Conservation (phyloP, 2,888 invertebrate species). For the Chrysodeixis includens region DNA sequence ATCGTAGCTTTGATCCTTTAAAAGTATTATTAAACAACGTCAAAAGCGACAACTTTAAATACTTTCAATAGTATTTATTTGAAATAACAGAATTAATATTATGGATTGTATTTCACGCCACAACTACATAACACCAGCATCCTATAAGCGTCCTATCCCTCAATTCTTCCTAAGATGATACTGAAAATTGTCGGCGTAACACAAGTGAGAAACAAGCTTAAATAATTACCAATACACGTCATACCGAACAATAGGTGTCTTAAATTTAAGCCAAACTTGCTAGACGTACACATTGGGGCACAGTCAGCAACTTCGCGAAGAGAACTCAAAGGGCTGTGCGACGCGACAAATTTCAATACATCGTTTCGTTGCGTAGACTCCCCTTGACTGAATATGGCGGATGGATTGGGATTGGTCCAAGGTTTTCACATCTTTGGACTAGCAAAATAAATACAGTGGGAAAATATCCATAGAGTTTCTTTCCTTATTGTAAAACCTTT, state of each 20-base stretch:
- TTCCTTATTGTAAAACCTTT: no score
- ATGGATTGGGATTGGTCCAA: slow-evolving; percentile 64
- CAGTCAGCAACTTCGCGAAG: slow-evolving; percentile 70
- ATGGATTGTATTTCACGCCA: no score
- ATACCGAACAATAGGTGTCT: slow-evolving; percentile 45
- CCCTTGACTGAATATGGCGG: slow-evolving; percentile 75
- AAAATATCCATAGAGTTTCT: no score
- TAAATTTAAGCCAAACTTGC: slow-evolving; percentile 47
- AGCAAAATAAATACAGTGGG: no score
- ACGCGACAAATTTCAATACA: slow-evolving; percentile 85
- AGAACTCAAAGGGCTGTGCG: slow-evolving; percentile 63
- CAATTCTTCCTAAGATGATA: slow-evolving; percentile 9
- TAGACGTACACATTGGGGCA: slow-evolving; percentile 42
- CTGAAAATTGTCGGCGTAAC: slow-evolving; percentile 9
- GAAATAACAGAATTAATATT: no score
- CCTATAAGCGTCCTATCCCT: neutral
- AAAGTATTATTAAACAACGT: neutral
- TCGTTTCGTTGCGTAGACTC: slow-evolving; percentile 68
- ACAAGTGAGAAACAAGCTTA: slow-evolving; percentile 24
- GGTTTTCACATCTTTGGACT: slow-evolving; percentile 20
- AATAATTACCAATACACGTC: slow-evolving; percentile 42
- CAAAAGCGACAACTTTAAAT: no score
- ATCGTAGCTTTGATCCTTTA: neutral
- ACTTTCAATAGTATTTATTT: no score
- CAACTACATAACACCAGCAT: neutral